These are phyloP conservation scores for Chondrilla cf. caribensis DNA, from an alignment of 37 sponge, comb jelly and placozoan species.

Conservation along the genomic window DNA sequence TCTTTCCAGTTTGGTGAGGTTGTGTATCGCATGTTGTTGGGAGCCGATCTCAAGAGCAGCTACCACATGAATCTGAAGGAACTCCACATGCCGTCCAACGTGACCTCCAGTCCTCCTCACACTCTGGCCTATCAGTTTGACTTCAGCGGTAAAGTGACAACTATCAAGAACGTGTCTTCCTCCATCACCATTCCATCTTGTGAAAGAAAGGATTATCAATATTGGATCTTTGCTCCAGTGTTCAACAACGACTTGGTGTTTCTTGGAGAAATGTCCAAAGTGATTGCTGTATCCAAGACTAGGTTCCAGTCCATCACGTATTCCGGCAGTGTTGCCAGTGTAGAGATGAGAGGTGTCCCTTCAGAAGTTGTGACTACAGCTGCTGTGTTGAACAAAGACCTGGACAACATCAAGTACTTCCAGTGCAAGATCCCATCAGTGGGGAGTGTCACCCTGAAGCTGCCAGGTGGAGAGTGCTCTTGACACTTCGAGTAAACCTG, in stretches of 20 bases:
- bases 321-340: background rate
- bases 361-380: conserved; percentile 55
- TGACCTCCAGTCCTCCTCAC: background rate
- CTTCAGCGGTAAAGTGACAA: conserved; percentile 26
- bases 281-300: conserved; percentile 54
- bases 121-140: conserved; percentile 22
- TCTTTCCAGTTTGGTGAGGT: conserved; percentile 25
- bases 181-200: conserved; percentile 28
- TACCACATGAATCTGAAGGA: conserved; percentile 43
- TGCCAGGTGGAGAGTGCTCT: conserved; percentile 24
- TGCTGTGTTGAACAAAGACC: background rate
- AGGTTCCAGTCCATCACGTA: conserved; percentile 20
- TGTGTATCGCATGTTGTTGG: conserved; percentile 63
- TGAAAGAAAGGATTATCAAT: conserved; percentile 41
- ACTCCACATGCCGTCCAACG: conserved; percentile 34
- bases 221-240: conserved; percentile 53
- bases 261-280: conserved; percentile 70
- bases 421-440: conserved; percentile 36
- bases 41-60: conserved; percentile 37
- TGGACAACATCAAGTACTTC: conserved; percentile 22
- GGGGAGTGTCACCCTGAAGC: conserved; percentile 23
- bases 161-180: background rate
- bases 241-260: conserved; percentile 30
- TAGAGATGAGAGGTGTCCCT: conserved; percentile 47
- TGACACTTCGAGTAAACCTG: too few species aligned